phyloP scores from a whole-genome alignment of 2,797 vertebrate genomes.

The Coilia nasus region DNA sequence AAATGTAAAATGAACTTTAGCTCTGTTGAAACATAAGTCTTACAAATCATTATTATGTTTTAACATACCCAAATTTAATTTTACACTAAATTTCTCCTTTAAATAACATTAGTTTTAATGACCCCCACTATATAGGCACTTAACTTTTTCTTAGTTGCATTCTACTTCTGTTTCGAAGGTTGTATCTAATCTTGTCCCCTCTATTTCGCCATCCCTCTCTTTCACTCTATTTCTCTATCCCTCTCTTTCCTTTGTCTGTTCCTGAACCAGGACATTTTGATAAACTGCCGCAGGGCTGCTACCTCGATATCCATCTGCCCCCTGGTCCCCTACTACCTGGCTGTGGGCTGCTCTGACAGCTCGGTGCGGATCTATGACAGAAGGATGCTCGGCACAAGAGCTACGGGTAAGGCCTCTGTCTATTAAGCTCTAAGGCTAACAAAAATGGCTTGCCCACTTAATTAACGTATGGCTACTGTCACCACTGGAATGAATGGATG shows the following conservation, averaged over 20 bases:
- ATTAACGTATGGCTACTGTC: too few relatives aligned
- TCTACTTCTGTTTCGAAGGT: not conserved
- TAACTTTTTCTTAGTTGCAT: not conserved
- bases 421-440: too few relatives aligned
- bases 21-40: too few relatives aligned
- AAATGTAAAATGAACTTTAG: too few relatives aligned
- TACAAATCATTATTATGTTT: too few relatives aligned
- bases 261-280: slow-evolving; percentile 89
- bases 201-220: not conserved
- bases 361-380: slow-evolving; percentile 97
- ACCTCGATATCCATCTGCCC: slow-evolving; percentile 97
- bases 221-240: not conserved
- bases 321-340: slow-evolving; percentile 92
- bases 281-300: slow-evolving; percentile 95
- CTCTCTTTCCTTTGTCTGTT: slow-evolving; percentile 22
- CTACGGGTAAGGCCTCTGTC: slow-evolving; percentile 80
- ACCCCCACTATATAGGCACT: too few relatives aligned
- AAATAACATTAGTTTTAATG: not conserved
- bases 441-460: too few relatives aligned
- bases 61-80: too few relatives aligned
- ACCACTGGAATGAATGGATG: too few relatives aligned
- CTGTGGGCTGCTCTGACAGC: slow-evolving; percentile 97
- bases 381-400: slow-evolving; percentile 95
- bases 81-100: too few relatives aligned
- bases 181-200: not conserved